phyloP scores from a whole-genome alignment of 2,113 vertebrate genomes.

The Pseudolaguvia tuberculata region DNA sequence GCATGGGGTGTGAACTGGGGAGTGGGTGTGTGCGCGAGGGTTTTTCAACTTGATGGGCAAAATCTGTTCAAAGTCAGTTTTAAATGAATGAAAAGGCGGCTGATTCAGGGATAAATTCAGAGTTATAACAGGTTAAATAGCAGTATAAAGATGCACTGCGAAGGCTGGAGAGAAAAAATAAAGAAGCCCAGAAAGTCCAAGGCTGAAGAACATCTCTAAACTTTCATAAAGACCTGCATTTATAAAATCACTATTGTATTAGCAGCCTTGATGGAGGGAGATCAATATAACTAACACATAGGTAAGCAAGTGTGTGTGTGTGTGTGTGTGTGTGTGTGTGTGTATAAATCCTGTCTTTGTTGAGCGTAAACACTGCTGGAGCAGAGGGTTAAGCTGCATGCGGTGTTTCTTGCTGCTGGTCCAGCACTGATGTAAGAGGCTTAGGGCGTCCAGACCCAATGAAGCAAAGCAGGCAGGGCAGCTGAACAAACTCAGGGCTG shows the following conservation, averaged over 20 bases:
- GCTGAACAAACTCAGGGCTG: conserved; percentile 47
- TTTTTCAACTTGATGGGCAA: no score
- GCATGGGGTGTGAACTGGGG: no score
- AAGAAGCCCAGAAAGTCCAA: not conserved
- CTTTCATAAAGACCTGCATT: not conserved
- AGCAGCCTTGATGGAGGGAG: not conserved
- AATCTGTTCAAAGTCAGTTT: no score
- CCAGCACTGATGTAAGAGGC: conserved; percentile 32
- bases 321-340: conserved; percentile 40
- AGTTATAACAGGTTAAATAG: not conserved
- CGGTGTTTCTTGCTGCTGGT: conserved; percentile 30
- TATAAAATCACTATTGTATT: not conserved
- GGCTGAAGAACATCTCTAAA: not conserved
- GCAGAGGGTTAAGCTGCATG: conserved; percentile 39
- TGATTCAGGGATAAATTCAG: no score
- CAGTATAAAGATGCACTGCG: no score
- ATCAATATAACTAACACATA: conserved; percentile 31
- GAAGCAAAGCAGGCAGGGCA: conserved; percentile 46
- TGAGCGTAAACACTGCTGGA: conserved; percentile 43
- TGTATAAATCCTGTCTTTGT: conserved; percentile 40
- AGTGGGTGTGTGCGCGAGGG: no score
- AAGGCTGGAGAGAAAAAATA: no score
- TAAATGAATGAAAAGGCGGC: no score
- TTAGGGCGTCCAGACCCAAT: conserved; percentile 14
- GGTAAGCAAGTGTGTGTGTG: conserved; percentile 4